These are phyloP conservation scores for Casuarius casuarius DNA, from an alignment of 2,113 vertebrate species.

Conservation along the genomic window DNA sequence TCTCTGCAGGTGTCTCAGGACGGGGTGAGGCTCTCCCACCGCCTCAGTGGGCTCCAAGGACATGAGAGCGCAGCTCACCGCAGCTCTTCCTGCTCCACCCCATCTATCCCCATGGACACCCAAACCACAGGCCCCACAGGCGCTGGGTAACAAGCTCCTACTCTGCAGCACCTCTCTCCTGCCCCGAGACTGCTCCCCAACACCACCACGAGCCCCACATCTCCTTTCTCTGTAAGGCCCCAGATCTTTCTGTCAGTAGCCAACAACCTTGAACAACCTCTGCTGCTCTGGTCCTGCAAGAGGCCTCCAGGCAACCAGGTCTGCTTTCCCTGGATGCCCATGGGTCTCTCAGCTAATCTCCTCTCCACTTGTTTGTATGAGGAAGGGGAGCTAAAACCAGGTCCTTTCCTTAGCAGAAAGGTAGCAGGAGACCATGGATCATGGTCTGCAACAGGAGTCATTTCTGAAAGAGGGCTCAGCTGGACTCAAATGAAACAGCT, in stretches of 20 bases:
- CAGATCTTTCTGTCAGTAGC: not conserved
- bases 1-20: not conserved
- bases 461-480: not conserved
- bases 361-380: not conserved
- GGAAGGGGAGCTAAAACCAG: not conserved
- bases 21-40: not conserved
- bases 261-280: not conserved
- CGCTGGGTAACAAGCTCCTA: not conserved
- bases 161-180: not conserved
- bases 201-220: not conserved
- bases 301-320: not conserved
- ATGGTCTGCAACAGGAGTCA: too few species aligned
- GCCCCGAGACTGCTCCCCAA: not conserved
- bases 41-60: fast-evolving
- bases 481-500: not conserved
- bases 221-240: not conserved
- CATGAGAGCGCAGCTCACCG: too few species aligned
- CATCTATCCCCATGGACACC: fast-evolving
- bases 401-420: not conserved
- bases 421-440: not conserved
- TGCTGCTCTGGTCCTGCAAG: not conserved
- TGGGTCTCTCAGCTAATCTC: not conserved
- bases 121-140: not conserved
- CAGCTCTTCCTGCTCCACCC: not conserved
- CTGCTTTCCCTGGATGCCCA: not conserved